phyloP scores from a whole-genome alignment of 2,797 vertebrate genomes.

The Potorous gilbertii region DNA sequence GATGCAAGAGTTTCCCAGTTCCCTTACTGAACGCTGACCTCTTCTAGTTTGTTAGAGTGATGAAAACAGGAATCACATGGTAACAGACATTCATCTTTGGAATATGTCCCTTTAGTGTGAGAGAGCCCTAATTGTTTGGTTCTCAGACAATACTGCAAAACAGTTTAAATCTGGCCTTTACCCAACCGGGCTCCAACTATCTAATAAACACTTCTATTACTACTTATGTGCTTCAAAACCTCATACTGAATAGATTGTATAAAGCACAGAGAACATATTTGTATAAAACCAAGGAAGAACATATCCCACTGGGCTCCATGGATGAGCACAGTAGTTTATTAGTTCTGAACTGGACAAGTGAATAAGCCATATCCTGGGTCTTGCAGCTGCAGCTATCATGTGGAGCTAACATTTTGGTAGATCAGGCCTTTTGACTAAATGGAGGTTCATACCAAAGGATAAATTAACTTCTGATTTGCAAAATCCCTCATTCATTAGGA shows the following conservation, averaged over 20 bases:
- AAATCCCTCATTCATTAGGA: background rate
- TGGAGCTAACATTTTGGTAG: background rate
- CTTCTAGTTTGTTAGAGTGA: background rate
- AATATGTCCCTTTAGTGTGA: background rate
- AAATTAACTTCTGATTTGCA: background rate
- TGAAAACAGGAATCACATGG: background rate
- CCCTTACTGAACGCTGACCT: background rate
- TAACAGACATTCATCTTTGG: background rate
- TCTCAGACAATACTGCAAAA: background rate
- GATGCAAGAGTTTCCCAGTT: background rate
- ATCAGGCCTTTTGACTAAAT: background rate
- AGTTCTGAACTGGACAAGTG: background rate
- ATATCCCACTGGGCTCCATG: background rate
- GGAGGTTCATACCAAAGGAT: background rate
- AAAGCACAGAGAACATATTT: no score
- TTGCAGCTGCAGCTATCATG: background rate
- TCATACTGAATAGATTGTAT: background rate
- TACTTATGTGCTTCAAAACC: background rate
- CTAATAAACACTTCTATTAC: background rate
- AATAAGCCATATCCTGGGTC: background rate
- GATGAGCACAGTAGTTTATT: background rate
- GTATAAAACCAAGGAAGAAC: background rate
- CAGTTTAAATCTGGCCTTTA: background rate
- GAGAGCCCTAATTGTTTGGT: background rate
- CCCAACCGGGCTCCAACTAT: background rate